Conservation (phyloP, 2,888 invertebrate species). For the Pinctada fucata region DNA sequence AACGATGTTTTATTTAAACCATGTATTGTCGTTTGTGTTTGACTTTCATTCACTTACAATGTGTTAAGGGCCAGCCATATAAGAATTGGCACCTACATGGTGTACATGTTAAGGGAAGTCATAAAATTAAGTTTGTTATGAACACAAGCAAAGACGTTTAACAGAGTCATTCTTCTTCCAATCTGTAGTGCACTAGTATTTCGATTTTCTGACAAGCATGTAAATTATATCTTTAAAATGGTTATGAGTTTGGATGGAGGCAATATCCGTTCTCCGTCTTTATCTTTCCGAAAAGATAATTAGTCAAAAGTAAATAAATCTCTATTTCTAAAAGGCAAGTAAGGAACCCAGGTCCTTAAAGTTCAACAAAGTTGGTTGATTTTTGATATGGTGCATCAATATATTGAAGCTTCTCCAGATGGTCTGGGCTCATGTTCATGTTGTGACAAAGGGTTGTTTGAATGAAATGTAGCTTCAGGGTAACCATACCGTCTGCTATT, state of each 20-base stretch:
- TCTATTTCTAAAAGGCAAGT: conserved; percentile 7
- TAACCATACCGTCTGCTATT: too few relatives aligned
- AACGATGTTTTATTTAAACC: too few relatives aligned
- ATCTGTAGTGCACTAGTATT: neutral
- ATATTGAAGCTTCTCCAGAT: conserved; percentile 29
- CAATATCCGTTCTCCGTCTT: neutral
- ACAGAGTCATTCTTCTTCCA: neutral
- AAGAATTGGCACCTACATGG: too few relatives aligned
- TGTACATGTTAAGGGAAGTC: too few relatives aligned
- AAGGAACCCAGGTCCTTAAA: neutral
- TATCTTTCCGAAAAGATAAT: conserved; percentile 19
- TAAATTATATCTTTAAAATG: neutral
- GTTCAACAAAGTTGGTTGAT: conserved; percentile 13
- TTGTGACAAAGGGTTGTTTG: conserved; percentile 28
- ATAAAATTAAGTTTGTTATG: too few relatives aligned
- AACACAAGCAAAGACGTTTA: neutral
- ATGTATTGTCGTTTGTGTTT: too few relatives aligned
- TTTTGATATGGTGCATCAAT: conserved; percentile 3
- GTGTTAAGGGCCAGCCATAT: too few relatives aligned
- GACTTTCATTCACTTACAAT: too few relatives aligned
- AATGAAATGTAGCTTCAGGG: conserved; percentile 29
- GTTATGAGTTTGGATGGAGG: neutral
- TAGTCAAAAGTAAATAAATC: conserved; percentile 8
- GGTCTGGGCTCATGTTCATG: conserved; percentile 14
- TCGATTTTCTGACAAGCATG: neutral